Evolutionary conservation across 2,888 invertebrate species (phyloP), one percentile per base, ranked within the genome.

Genomic region (Tetrapedia diversipes): DNA sequence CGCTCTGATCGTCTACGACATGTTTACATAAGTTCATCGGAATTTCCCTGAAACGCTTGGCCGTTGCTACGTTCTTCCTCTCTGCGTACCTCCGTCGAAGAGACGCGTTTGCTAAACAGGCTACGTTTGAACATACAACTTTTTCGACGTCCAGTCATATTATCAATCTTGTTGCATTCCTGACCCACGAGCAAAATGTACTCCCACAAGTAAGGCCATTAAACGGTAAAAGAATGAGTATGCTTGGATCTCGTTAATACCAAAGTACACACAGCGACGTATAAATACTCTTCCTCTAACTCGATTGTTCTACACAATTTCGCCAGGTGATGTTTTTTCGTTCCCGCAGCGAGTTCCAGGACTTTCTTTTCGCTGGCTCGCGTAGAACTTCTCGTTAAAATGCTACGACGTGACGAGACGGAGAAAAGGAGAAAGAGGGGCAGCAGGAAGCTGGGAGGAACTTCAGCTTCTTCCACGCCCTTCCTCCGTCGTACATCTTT

Each of bases 301-400:
- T 11, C n/a, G 60, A 56, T 68, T 41, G 32, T 54, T 37, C 10
- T 32, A 6, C 32, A 6, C 14, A 70, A 34, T 24, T 57, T 47
- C 4, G 8, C 19, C 1, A 14, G 22, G 19, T 4, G 14, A 57
- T 65, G 41, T 43, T 47, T 32, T 43, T 34, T 37, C 6, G 11
- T 7, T 4, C 39, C 2, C 19, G 19, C 11, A 34, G 47, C 32
- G 59, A 61, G 16, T 10, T 41, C 24, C n/a, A 22, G 24, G 16
- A 14, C 29, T 53, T 41, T 1, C 24, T 29, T 61, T 59, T 57
- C 29, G 43, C 24, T n/a, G 49, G 45, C 16, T 27, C 53, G 71
- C 69, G 65, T 53, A 70, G 77, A 74, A 75, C 57, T 77, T 65
- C 67, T 82, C 80, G 61, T 82, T 80, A 80, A 77, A 82, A 57